A percentile compares a stretch with the other conserved stretches of the same genome.
Conservation (phyloP, 37 sponge, comb jelly and placozoan species). For the Corticium candelabrum region DNA sequence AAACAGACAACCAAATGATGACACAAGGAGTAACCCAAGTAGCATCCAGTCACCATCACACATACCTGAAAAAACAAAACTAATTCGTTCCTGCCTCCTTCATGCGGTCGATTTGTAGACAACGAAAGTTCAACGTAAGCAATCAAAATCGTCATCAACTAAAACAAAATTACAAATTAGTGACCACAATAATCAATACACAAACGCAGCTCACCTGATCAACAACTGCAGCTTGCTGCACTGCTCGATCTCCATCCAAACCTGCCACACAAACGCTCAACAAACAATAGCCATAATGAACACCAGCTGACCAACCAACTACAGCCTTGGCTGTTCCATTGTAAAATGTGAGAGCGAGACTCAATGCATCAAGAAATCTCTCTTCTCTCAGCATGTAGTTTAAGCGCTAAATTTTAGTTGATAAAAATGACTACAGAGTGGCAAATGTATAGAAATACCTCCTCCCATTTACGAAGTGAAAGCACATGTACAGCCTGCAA, state of each 20-base stretch:
- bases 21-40: too few relatives aligned
- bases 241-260: too few relatives aligned
- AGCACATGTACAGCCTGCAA: slow-evolving; percentile 47
- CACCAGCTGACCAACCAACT: slow-evolving; percentile 19
- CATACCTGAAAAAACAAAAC: too few relatives aligned
- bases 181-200: too few relatives aligned
- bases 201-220: too few relatives aligned
- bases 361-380: slow-evolving; percentile 39
- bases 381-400: slow-evolving; percentile 39
- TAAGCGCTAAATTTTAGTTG: slow-evolving; percentile 28
- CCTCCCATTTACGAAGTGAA: slow-evolving; percentile 62
- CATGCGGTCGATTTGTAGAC: slow-evolving; percentile 1
- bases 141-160: neutral
- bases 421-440: neutral
- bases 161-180: too few relatives aligned
- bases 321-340: slow-evolving; percentile 53
- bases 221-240: too few relatives aligned
- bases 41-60: too few relatives aligned
- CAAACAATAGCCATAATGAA: too few relatives aligned
- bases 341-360: slow-evolving; percentile 45
- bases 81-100: neutral
- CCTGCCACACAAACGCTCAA: too few relatives aligned
- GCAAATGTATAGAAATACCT: slow-evolving; percentile 25
- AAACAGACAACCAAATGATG: too few relatives aligned
- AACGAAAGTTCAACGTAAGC: neutral